Evolutionary conservation across 2,113 vertebrate species (phyloP).

Genomic region (Aegithalos caudatus): DNA sequence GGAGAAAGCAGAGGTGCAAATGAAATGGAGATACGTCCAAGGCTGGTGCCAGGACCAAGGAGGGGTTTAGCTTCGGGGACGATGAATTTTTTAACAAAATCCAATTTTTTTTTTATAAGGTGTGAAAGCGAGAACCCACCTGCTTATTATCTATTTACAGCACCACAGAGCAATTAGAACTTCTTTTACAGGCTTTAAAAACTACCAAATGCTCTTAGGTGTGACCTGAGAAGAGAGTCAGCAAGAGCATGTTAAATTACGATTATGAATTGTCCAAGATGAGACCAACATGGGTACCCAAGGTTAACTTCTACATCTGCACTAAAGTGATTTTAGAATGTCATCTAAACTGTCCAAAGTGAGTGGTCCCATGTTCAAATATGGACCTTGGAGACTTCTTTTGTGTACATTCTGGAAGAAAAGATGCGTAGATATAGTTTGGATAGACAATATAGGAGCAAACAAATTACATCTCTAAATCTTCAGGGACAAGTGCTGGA

Average conservation of each 20-base stretch:
- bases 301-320: background rate
- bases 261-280: background rate
- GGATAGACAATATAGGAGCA: background rate
- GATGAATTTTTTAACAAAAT: background rate
- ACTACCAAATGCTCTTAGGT: background rate
- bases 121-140: background rate
- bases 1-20: background rate
- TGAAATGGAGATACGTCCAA: background rate
- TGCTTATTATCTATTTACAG: background rate
- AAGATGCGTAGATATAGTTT: background rate
- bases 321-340: background rate
- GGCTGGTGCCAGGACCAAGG: background rate
- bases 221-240: background rate
- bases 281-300: background rate
- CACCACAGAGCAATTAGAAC: background rate
- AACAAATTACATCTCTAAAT: background rate
- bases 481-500: background rate
- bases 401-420: background rate
- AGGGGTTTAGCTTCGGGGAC: background rate
- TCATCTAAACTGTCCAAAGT: background rate
- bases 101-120: fast-evolving
- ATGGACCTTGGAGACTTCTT: background rate
- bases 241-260: fast-evolving
- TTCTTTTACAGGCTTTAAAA: background rate
- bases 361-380: background rate